phyloP scores from a whole-genome alignment of 1,140 invertebrate genomes.

The Drosophila mayri region DNA sequence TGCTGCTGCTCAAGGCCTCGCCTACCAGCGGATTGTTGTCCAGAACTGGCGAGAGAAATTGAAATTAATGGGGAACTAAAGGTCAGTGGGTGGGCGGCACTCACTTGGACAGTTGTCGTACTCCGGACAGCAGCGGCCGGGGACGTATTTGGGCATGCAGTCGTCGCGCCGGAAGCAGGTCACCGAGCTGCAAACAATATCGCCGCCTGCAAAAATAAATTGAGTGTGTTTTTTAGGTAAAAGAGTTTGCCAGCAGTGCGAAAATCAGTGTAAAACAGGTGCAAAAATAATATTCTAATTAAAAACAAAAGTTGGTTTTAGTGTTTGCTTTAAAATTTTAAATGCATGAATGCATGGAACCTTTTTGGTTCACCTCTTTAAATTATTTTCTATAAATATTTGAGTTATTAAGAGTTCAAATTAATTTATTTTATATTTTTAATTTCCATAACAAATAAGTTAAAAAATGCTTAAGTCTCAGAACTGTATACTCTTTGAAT shows the following conservation, averaged over 20 bases:
- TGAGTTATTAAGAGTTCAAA: too few relatives aligned
- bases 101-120: conserved; percentile 91
- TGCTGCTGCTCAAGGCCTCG: conserved; percentile 32
- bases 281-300: neutral
- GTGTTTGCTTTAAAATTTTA: neutral
- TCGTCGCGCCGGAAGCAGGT: conserved; percentile 91
- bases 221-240: conserved; percentile 6
- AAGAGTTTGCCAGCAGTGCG: neutral
- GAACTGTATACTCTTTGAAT: too few relatives aligned
- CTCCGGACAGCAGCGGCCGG: conserved; percentile 91
- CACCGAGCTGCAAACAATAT: conserved; percentile 90
- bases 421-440: too few relatives aligned
- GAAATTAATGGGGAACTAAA: conserved; percentile 2
- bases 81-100: conserved; percentile 65
- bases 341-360: too few relatives aligned
- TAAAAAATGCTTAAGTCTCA: too few relatives aligned
- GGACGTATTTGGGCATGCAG: conserved; percentile 89
- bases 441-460: too few relatives aligned
- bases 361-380: too few relatives aligned
- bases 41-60: conserved; percentile 42
- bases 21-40: conserved; percentile 67
- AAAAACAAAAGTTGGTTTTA: neutral
- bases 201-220: conserved; percentile 86
- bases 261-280: conserved; percentile 1
- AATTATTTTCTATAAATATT: too few relatives aligned